Evolutionary conservation across 2,888 invertebrate genomes (phyloP), one percentile per base, ranked within the genome.

Genomic region (Hybos culiciformis): DNA sequence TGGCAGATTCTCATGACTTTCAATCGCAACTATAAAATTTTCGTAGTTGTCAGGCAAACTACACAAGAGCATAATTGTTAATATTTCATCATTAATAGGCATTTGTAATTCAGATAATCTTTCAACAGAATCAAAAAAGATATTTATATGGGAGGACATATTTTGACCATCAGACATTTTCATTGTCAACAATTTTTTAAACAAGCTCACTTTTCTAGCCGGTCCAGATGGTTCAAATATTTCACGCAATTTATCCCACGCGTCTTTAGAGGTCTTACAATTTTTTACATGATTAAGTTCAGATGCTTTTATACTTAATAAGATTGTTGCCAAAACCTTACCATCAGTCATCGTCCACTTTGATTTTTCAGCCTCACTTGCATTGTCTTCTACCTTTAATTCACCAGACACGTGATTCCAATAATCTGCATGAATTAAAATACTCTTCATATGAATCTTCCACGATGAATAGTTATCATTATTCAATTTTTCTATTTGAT

Each of bases 331-430:
- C 15, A 32, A 15, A 7, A 7, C 14, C 15, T 32, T 32, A 14
- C 15, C 32, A 32, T 32, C 15, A 14, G n/a, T 32, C 15, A 7
- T 6, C 15, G n/a, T 15, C 14, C 32, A 32, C 15, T 14, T 12
- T 12, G 12, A 26, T 46, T 19, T 18, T 34, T 39, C 9, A 43
- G 40, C 2, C 14, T 42, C 4, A n/a, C n/a, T n/a, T n/a, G n/a
- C n/a, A n/a, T n/a, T n/a, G n/a, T n/a, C n/a, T n/a, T n/a, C n/a
- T n/a, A n/a, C n/a, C n/a, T n/a, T n/a, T n/a, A n/a, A n/a, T n/a
- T n/a, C n/a, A n/a, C n/a, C n/a, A n/a, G n/a, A n/a, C n/a, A n/a
- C n/a, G n/a, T n/a, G n/a, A n/a, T n/a, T n/a, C n/a, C n/a, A n/a
- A n/a, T n/a, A n/a, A n/a, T n/a, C n/a, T n/a, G n/a, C n/a, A n/a